phyloP scores from a whole-genome alignment of 2,797 vertebrate species.

The Molothrus aeneus region DNA sequence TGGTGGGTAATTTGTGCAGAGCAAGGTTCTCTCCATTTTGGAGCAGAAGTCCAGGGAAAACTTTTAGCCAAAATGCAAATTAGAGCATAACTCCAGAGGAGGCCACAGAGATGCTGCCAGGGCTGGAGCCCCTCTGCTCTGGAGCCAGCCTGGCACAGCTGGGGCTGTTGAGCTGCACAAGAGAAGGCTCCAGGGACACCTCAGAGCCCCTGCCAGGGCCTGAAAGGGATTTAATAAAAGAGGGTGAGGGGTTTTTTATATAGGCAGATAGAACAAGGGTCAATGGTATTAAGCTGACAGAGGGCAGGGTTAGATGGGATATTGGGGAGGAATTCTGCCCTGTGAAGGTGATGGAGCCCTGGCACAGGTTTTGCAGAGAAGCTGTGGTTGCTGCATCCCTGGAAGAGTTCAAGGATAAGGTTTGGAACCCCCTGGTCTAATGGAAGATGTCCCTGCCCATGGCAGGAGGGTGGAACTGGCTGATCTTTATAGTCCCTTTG shows the following conservation, averaged over 20 bases:
- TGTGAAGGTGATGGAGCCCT: not conserved
- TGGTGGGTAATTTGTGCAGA: not conserved
- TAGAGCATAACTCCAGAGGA: not conserved
- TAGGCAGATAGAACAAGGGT: too few relatives aligned
- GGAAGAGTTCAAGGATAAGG: not conserved
- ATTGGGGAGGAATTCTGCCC: not conserved
- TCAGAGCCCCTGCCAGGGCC: not conserved
- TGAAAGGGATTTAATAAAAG: not conserved
- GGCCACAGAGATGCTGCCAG: rapidly evolving
- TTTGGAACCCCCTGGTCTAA: not conserved
- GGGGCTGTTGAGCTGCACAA: not conserved
- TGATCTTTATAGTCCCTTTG: not conserved
- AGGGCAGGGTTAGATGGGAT: rapidly evolving
- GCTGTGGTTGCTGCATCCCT: not conserved
- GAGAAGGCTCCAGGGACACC: not conserved
- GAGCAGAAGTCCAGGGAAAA: not conserved
- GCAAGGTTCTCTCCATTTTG: not conserved
- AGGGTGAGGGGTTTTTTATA: not conserved
- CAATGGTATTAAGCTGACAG: not conserved
- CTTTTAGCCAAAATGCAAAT: not conserved
- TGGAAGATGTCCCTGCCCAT: not conserved
- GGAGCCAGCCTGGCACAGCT: not conserved
- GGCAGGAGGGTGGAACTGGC: not conserved
- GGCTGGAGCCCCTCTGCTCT: not conserved
- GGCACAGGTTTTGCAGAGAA: not conserved